Evolutionary conservation across 2,797 vertebrate species (phyloP).

Genomic region (Tragelaphus oryx): DNA sequence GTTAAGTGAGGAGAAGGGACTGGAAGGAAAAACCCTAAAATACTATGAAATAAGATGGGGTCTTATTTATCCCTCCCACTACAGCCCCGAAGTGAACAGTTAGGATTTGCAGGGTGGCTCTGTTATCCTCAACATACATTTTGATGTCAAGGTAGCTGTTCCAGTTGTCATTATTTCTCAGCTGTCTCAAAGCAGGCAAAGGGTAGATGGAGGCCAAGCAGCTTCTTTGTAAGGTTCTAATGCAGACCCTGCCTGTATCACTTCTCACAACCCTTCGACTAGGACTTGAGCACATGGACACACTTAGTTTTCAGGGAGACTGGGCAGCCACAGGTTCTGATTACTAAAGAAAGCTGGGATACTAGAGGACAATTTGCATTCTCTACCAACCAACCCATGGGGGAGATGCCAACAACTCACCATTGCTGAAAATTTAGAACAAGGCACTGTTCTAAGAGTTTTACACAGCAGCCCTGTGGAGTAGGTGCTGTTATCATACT

Average conservation of each 20-base stretch:
- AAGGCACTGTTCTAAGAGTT: neutral
- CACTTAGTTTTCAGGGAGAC: neutral
- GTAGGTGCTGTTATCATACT: neutral
- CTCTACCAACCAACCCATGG: neutral
- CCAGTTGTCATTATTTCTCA: neutral
- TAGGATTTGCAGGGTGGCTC: neutral
- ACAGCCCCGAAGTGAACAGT: neutral
- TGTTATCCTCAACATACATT: neutral
- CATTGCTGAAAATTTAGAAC: neutral
- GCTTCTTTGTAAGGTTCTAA: neutral
- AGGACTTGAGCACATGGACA: neutral
- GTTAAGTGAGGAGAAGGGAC: no score
- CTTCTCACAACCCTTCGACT: neutral
- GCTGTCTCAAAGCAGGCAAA: neutral
- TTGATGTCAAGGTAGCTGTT: neutral
- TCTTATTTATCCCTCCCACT: neutral
- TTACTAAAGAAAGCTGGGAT: neutral
- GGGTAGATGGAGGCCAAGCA: neutral
- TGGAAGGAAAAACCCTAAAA: neutral
- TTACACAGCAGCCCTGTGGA: neutral
- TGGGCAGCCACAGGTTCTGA: neutral
- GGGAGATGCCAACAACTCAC: neutral
- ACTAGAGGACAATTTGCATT: neutral
- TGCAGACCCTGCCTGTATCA: neutral
- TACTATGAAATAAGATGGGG: neutral